These are phyloP conservation scores for Odobenus rosmarus DNA, from an alignment of 2,113 vertebrate genomes.

Conservation along the genomic window DNA sequence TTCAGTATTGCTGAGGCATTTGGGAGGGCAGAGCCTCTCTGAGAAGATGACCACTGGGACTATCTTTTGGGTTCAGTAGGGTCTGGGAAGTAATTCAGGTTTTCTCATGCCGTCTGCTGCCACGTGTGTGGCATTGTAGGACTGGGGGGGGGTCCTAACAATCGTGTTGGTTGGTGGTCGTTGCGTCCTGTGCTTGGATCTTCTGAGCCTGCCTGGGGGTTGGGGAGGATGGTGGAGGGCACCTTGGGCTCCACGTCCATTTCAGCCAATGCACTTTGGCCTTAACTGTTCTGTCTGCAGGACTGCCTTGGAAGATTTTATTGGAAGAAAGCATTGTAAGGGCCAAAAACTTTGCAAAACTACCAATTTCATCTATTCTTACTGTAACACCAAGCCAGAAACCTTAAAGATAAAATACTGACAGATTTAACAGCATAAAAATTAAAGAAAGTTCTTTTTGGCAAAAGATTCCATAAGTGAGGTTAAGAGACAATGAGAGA, in stretches of 20 bases:
- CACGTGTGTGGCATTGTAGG: neutral
- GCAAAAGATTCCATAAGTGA: neutral
- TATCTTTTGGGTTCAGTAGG: fast-evolving
- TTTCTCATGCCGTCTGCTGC: too few species aligned
- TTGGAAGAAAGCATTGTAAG: neutral
- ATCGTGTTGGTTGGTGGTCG: fast-evolving
- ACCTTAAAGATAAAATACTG: neutral
- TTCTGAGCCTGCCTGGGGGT: neutral
- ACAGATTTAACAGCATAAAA: neutral
- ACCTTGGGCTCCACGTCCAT: fast-evolving
- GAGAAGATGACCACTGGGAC: neutral
- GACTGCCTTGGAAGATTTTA: neutral
- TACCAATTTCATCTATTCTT: neutral
- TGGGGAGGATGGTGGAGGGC: too few species aligned
- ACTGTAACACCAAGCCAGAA: neutral
- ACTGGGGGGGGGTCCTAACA: neutral
- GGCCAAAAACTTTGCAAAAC: neutral
- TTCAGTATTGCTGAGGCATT: fast-evolving
- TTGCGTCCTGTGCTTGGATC: neutral
- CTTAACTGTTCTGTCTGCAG: neutral
- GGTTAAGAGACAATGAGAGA: neutral
- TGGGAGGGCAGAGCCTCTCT: neutral
- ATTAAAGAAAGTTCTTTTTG: neutral
- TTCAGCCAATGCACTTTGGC: neutral
- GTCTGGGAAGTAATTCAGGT: neutral